These are phyloP conservation scores for Caenorhabditis virilis DNA, from an alignment of 2,888 invertebrate genomes.

Conservation along the genomic window DNA sequence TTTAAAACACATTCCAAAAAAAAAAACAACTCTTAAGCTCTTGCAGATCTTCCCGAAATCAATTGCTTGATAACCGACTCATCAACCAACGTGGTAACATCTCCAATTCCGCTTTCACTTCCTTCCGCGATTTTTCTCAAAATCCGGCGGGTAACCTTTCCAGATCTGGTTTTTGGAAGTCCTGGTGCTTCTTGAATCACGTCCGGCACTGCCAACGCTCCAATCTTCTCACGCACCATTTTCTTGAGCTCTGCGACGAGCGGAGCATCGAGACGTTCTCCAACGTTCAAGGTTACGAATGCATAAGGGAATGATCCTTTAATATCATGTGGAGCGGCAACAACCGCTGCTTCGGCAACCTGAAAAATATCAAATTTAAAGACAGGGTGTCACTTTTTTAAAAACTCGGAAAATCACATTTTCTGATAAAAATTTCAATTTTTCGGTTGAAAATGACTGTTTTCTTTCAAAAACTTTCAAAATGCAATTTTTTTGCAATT, in stretches of 20 bases:
- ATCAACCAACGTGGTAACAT: slow-evolving; percentile 90
- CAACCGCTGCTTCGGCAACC: slow-evolving; percentile 94
- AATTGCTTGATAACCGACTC: slow-evolving; percentile 61
- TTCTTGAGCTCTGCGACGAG: slow-evolving; percentile 45
- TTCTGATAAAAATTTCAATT: too few relatives aligned
- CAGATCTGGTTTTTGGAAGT: slow-evolving; percentile 80
- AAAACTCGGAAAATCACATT: too few relatives aligned
- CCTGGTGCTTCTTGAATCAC: slow-evolving; percentile 90
- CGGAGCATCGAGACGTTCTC: slow-evolving; percentile 33
- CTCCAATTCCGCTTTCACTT: slow-evolving; percentile 83
- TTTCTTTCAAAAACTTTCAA: too few relatives aligned
- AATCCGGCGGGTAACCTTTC: slow-evolving; percentile 96
- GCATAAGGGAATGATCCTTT: slow-evolving; percentile 97
- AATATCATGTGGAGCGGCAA: slow-evolving; percentile 88
- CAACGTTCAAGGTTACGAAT: slow-evolving; percentile 83
- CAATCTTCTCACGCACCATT: slow-evolving; percentile 83
- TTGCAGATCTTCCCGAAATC: slow-evolving; percentile 44
- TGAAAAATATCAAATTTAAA: slow-evolving; percentile 42
- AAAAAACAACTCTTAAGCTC: slow-evolving; percentile 19
- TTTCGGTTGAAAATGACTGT: too few relatives aligned
- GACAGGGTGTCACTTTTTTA: too few relatives aligned
- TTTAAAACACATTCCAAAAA: too few relatives aligned
- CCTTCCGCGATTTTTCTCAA: slow-evolving; percentile 89
- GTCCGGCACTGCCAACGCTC: slow-evolving; percentile 94
- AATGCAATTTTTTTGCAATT: too few relatives aligned